These are phyloP conservation scores for Cottoperca gobio DNA, from an alignment of 2,797 vertebrate species.

Conservation along the genomic window DNA sequence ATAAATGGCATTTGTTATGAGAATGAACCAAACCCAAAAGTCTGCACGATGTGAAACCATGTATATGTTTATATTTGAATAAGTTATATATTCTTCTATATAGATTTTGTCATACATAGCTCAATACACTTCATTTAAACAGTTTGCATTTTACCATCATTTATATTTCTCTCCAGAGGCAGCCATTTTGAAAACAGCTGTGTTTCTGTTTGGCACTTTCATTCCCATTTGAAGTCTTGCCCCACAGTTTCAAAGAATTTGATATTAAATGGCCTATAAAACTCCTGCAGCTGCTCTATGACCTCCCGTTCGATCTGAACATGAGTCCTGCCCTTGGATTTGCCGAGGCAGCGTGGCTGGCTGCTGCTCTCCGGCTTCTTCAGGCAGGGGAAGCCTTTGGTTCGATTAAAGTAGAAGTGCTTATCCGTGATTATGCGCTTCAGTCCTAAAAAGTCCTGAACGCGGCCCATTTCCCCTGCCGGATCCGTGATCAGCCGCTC, in stretches of 20 bases:
- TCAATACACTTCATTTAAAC: slow-evolving; percentile 25
- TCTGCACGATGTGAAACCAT: slow-evolving; percentile 36
- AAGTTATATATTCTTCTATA: slow-evolving; percentile 18
- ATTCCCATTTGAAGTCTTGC: slow-evolving; percentile 98
- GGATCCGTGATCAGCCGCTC: slow-evolving; percentile 96
- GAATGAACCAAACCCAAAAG: slow-evolving; percentile 12
- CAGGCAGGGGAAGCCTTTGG: slow-evolving; percentile 98
- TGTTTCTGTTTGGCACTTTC: slow-evolving; percentile 40
- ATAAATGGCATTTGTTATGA: slow-evolving; percentile 46
- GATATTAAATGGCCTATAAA: slow-evolving; percentile 96
- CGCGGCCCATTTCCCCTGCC: slow-evolving; percentile 93
- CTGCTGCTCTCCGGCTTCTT: slow-evolving; percentile 92
- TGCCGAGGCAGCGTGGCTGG: slow-evolving; percentile 94
- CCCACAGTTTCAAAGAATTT: slow-evolving; percentile 98
- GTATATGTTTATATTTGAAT: slow-evolving; percentile 29
- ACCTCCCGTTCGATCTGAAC: slow-evolving; percentile 96
- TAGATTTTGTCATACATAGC: slow-evolving; percentile 5
- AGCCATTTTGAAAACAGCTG: slow-evolving; percentile 38
- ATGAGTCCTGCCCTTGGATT: slow-evolving; percentile 97
- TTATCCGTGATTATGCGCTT: slow-evolving; percentile 94
- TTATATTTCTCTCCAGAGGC: slow-evolving; percentile 33
- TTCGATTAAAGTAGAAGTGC: slow-evolving; percentile 99
- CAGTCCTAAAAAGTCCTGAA: slow-evolving; percentile 97
- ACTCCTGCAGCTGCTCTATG: slow-evolving; percentile 96
- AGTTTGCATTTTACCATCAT: slow-evolving; percentile 24